A percentile compares a stretch with the other conserved stretches of the same genome.
phyloP scores from a whole-genome alignment of 2,888 invertebrate genomes.

The Myathropa florea region DNA sequence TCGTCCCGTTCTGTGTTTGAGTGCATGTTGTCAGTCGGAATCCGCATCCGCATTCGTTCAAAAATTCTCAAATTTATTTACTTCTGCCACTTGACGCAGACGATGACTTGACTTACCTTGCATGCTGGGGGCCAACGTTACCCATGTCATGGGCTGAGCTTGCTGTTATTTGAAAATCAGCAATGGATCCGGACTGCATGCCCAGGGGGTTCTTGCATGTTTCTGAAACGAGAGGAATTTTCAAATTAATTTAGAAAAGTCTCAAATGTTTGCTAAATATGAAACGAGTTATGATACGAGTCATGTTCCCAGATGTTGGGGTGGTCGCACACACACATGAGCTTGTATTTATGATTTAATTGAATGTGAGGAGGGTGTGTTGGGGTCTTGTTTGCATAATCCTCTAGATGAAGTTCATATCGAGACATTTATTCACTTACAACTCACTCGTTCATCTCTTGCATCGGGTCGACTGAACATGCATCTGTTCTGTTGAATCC shows the following conservation, averaged over 20 bases:
- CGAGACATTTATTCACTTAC: not conserved
- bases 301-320: too few relatives aligned
- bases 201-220: constrained; percentile 88
- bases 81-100: constrained; percentile 8
- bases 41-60: constrained; percentile 1
- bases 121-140: constrained; percentile 91
- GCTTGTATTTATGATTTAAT: not conserved
- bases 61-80: constrained; percentile 67
- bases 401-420: not conserved
- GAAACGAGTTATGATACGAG: not conserved
- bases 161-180: constrained; percentile 88
- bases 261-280: constrained; percentile 35
- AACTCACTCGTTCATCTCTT: not conserved
- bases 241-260: constrained; percentile 65
- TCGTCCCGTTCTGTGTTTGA: constrained; percentile 48
- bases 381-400: not conserved
- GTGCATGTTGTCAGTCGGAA: constrained; percentile 42
- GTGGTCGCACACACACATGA: not conserved
- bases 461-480: not conserved
- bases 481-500: too few relatives aligned
- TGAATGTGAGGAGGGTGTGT: not conserved
- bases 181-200: constrained; percentile 90
- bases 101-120: constrained; percentile 85
- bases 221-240: constrained; percentile 81
- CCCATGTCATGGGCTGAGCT: constrained; percentile 91